A percentile compares a stretch with the other conserved stretches of the same genome.
Conservation (phyloP, 2,888 invertebrate genomes). For the Eulithis prunata region DNA sequence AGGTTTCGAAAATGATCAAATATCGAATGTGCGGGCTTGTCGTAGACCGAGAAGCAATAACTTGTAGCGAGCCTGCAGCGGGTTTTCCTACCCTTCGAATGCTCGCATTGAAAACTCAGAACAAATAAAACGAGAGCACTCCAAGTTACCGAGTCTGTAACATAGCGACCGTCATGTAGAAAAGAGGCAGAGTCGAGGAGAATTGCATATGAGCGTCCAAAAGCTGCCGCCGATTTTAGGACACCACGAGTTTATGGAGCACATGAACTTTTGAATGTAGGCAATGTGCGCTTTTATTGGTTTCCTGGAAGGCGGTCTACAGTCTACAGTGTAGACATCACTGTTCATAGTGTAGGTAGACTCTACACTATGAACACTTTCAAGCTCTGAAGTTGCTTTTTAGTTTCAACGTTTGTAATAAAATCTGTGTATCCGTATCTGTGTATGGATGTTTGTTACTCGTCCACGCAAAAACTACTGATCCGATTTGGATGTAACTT, state of each 20-base stretch:
- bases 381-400: background rate
- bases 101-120: background rate
- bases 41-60: background rate
- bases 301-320: background rate
- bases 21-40: no score
- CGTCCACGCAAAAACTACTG: no score
- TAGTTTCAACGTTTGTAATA: background rate
- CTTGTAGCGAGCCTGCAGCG: background rate
- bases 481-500: no score
- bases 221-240: background rate
- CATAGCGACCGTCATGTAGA: background rate
- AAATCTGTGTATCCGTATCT: background rate
- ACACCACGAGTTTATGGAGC: background rate
- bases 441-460: no score
- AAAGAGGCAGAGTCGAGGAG: background rate
- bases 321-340: no score
- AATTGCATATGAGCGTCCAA: background rate
- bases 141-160: background rate
- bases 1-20: no score
- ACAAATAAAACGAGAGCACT: background rate
- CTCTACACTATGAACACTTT: background rate
- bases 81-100: background rate
- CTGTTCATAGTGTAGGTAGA: no score
- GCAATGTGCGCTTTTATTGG: slow-evolving; percentile 5
- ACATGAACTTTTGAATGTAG: slow-evolving; percentile 1